phyloP scores from a whole-genome alignment of 2,113 vertebrate species.

The Sceloporus undulatus region DNA sequence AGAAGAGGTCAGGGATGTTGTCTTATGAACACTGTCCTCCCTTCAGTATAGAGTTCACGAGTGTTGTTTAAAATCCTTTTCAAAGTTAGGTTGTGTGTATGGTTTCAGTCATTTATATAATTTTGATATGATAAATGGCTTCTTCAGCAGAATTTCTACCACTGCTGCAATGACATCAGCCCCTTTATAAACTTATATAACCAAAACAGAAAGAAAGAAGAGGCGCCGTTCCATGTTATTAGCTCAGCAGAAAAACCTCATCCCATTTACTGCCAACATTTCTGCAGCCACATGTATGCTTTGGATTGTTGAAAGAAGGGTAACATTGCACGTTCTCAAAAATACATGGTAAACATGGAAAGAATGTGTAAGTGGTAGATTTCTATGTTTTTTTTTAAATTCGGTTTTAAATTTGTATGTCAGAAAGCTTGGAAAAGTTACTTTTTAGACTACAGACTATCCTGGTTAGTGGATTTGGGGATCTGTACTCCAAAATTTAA shows the following conservation, averaged over 20 bases:
- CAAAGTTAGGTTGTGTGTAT: neutral
- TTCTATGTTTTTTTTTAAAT: neutral
- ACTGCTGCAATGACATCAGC: conserved; percentile 26
- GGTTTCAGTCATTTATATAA: neutral
- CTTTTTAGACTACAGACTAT: too few relatives aligned
- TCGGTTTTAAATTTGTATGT: neutral
- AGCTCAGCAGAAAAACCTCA: conserved; percentile 25
- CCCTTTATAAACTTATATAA: conserved; percentile 18
- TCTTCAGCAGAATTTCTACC: conserved; percentile 14
- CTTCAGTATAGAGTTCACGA: neutral
- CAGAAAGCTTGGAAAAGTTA: too few relatives aligned
- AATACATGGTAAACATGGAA: conserved; percentile 4
- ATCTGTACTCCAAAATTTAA: too few relatives aligned
- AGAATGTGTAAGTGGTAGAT: conserved; percentile 21
- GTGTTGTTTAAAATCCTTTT: neutral
- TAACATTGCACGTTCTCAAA: neutral
- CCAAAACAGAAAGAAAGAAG: neutral
- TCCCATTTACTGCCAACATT: neutral
- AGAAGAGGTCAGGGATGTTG: neutral
- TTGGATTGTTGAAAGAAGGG: conserved; percentile 8
- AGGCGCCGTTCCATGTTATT: conserved; percentile 4
- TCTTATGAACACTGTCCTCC: neutral
- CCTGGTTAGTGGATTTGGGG: too few relatives aligned
- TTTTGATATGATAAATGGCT: neutral
- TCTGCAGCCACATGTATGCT: conserved; percentile 22